Evolutionary conservation across 2,113 vertebrate genomes (phyloP).

Genomic region (Trematocara marginatum): DNA sequence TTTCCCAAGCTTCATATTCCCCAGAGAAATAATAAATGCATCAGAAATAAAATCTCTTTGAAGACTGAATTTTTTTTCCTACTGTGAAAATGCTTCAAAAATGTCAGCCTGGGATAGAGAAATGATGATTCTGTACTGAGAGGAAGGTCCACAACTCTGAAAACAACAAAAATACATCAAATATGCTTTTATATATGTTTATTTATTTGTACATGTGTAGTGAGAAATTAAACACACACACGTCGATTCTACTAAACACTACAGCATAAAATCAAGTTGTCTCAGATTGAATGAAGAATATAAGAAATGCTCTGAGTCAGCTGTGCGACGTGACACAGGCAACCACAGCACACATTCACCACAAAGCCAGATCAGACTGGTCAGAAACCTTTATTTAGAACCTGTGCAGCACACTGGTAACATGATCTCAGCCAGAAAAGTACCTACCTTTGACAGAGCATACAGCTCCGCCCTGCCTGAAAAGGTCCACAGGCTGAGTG

Average conservation of each 20-base stretch:
- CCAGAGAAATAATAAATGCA: not conserved
- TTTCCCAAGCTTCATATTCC: not conserved
- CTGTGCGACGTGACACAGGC: not conserved
- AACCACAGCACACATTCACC: not conserved
- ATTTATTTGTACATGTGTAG: not conserved
- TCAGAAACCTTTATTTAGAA: slow-evolving; percentile 55
- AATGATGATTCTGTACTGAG: not conserved
- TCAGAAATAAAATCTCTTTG: slow-evolving; percentile 8
- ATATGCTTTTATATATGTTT: not conserved
- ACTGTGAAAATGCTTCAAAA: not conserved
- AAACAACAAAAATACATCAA: not conserved
- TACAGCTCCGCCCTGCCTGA: not conserved
- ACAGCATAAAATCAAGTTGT: not conserved
- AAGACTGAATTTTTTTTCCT: not conserved
- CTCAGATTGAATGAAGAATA: not conserved
- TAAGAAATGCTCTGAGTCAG: not conserved
- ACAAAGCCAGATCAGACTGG: slow-evolving; percentile 41
- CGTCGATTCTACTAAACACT: not conserved
- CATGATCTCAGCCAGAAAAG: slow-evolving; percentile 32
- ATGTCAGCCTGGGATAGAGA: not conserved
- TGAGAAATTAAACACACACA: not conserved
- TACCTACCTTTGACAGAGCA: slow-evolving; percentile 14
- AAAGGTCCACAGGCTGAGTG: not conserved
- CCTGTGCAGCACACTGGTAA: slow-evolving; percentile 26
- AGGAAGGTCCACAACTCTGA: not conserved